Conservation (phyloP, 2,888 invertebrate genomes). For the Andrena praecox region DNA sequence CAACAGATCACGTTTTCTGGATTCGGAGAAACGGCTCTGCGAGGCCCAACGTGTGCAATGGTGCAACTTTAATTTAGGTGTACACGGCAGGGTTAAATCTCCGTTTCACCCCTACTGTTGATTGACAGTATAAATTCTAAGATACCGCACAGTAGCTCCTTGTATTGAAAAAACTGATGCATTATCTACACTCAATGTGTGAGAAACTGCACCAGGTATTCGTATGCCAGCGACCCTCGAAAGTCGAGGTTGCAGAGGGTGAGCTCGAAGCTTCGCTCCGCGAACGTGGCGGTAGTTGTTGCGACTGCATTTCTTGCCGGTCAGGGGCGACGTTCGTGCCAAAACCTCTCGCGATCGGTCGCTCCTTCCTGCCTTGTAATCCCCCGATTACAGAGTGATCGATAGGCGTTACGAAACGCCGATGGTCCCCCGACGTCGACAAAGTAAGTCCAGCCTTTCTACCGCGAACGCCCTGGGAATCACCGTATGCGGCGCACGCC, state of each 20-base stretch:
- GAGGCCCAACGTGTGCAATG: too few relatives aligned
- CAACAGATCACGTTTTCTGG: too few relatives aligned
- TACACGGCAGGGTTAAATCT: too few relatives aligned
- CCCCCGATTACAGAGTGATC: neutral
- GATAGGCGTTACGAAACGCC: constrained; percentile 71
- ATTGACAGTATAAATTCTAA: too few relatives aligned
- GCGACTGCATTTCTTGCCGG: constrained; percentile 55
- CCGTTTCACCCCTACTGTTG: too few relatives aligned
- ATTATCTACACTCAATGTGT: too few relatives aligned
- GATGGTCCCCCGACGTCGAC: constrained; percentile 65
- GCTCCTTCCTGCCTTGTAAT: constrained; percentile 1
- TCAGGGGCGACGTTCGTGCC: constrained; percentile 55
- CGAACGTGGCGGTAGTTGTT: neutral
- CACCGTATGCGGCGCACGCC: constrained; percentile 33
- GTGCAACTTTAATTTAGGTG: too few relatives aligned
- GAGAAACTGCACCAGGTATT: too few relatives aligned
- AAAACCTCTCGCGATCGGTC: constrained; percentile 31
- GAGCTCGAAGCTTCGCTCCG: neutral
- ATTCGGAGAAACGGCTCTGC: too few relatives aligned
- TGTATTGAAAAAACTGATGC: too few relatives aligned
- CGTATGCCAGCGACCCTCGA: too few relatives aligned
- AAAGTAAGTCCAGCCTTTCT: constrained; percentile 50
- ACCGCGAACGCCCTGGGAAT: neutral
- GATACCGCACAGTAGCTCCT: too few relatives aligned
- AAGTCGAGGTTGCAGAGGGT: neutral